A percentile compares a stretch with the other conserved stretches of the same genome.
These are phyloP conservation scores for Cryptosula pallasiana DNA, from an alignment of 2,888 invertebrate species.

Conservation along the genomic window DNA sequence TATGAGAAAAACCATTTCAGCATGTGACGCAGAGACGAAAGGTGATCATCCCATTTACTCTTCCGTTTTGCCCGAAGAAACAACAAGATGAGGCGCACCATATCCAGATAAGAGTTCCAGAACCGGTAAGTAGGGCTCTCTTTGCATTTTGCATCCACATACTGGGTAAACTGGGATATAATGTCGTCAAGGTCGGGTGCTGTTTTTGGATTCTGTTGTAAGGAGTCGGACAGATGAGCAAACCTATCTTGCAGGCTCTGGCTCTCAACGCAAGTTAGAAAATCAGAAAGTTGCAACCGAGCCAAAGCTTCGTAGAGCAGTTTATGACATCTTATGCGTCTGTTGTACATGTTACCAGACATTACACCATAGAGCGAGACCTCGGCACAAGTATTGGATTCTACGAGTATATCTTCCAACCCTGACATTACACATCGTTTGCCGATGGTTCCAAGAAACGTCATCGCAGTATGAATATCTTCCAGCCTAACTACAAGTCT, in stretches of 20 bases:
- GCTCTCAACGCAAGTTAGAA: not conserved
- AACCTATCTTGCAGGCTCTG: not conserved
- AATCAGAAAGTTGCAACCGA: slow-evolving; percentile 3
- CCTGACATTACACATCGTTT: slow-evolving; percentile 27
- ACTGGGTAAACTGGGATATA: not conserved
- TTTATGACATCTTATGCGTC: slow-evolving; percentile 25
- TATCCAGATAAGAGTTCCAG: not conserved
- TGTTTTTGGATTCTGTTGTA: not conserved
- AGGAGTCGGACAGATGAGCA: not conserved
- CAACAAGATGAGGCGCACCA: not conserved
- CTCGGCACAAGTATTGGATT: slow-evolving; percentile 22
- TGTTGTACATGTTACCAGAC: slow-evolving; percentile 26
- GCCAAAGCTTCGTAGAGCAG: slow-evolving; percentile 26
- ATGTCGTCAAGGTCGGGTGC: not conserved
- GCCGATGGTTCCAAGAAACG: slow-evolving; percentile 26
- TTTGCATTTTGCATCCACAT: not conserved
- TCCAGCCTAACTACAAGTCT: slow-evolving; percentile 25
- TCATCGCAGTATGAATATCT: slow-evolving; percentile 26
- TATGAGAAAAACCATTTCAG: not conserved
- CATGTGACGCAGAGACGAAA: not conserved
- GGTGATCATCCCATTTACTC: not conserved
- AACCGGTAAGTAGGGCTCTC: not conserved
- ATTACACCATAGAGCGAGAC: slow-evolving; percentile 27
- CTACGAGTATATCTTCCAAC: slow-evolving; percentile 27
- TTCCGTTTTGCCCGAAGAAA: not conserved